A percentile compares a stretch with the other conserved stretches of the same genome.
Conservation (phyloP, 92 coral and sea anemone species). For the Meandrina meandrites region DNA sequence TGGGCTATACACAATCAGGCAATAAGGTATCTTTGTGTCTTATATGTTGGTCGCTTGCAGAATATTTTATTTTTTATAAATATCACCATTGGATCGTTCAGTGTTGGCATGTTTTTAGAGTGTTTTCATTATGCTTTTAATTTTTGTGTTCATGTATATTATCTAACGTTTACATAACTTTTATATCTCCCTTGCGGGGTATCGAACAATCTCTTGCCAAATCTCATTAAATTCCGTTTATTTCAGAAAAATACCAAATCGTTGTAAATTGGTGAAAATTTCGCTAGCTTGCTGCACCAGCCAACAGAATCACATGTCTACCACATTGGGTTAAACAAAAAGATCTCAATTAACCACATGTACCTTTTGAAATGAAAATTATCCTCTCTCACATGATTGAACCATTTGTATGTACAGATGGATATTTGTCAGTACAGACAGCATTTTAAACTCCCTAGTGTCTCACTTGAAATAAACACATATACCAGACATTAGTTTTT, state of each 20-base stretch:
- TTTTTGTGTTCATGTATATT: not conserved
- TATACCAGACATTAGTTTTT: not conserved
- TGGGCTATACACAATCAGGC: not conserved
- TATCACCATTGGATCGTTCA: not conserved
- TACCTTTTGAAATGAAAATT: constrained; percentile 27
- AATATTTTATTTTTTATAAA: not conserved
- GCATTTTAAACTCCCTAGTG: not conserved
- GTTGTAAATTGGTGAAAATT: not conserved
- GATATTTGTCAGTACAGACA: not conserved
- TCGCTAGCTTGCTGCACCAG: too few species aligned
- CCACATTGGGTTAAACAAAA: constrained; percentile 28
- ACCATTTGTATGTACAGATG: not conserved
- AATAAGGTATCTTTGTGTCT: not conserved
- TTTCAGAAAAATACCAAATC: not conserved
- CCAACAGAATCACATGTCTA: constrained; percentile 29
- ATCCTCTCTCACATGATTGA: not conserved
- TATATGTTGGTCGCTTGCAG: not conserved
- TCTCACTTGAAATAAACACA: not conserved
- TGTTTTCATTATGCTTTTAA: constrained; percentile 9
- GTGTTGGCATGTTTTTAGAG: constrained; percentile 17
- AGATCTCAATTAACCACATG: constrained; percentile 35
- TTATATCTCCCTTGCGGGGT: not conserved
- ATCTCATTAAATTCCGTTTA: not conserved
- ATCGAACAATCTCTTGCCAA: not conserved
- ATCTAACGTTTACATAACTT: not conserved